Evolutionary conservation across 2,113 vertebrate genomes (phyloP).

Genomic region (Montifringilla adamsi): DNA sequence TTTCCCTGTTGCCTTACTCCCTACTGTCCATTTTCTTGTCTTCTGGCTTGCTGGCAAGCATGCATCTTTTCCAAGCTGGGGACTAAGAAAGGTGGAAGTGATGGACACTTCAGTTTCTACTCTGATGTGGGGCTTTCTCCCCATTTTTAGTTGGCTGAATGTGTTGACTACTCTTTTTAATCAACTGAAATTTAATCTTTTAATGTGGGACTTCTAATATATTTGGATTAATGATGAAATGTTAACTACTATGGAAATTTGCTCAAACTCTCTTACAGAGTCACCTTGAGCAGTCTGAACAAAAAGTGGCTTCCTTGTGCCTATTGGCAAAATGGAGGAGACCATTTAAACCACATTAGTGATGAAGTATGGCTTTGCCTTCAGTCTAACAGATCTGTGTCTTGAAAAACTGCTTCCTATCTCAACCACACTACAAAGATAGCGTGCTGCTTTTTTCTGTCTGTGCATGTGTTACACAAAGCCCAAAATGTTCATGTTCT

Average conservation of each 20-base stretch:
- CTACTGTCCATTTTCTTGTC: not conserved
- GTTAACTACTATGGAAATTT: not conserved
- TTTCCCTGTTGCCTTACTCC: not conserved
- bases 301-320: not conserved
- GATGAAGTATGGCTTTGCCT: not conserved
- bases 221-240: not conserved
- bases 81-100: not conserved
- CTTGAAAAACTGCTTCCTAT: not conserved
- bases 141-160: not conserved
- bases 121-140: not conserved
- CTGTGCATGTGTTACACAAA: not conserved
- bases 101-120: not conserved
- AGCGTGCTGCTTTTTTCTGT: not conserved
- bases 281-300: not conserved
- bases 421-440: not conserved
- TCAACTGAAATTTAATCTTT: not conserved
- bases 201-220: not conserved
- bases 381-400: not conserved
- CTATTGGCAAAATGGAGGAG: not conserved
- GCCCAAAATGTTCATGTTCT: not conserved
- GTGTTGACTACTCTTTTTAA: not conserved
- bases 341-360: not conserved
- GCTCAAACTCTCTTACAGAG: not conserved
- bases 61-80: not conserved
- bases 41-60: not conserved